Base-by-base conservation (phyloP, 2,113 vertebrate species). In the Bungarus multicinctus region DNA sequence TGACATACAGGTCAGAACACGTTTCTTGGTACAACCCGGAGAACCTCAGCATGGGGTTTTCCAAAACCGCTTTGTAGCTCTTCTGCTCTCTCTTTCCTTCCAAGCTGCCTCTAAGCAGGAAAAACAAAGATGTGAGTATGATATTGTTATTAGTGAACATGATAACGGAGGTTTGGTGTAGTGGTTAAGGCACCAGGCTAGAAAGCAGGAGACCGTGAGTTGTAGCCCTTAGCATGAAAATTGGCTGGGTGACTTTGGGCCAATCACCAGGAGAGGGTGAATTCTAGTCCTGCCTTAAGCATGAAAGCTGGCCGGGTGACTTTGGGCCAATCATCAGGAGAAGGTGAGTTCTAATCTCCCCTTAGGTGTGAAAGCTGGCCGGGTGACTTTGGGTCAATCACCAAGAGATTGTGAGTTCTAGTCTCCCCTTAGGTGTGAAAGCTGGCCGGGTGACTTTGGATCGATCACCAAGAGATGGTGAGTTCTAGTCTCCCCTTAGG, bases 61-160 rank as follows among this genome's bases (percentile, higher is more conserved):
- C 98, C 0, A 99, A 96, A 91, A 99, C 97, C 0, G 98, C 98
- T 96, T 99, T 99, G 96, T 99, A 99, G 97, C 99, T 99, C 96
- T 99, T 99, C 96, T 98, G 99, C 93, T 99, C 99, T 93, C 99
- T 97, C 89, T 99, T 99, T n/a, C 99, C 99, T 94, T 99, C 99
- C 95, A 99, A 96, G 96, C 99, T 99, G 85, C 99, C 99, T 96
- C 99, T 99, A 52, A 85, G 92, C 2, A 93, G 8, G 34, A 25
- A 57, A 60, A 25, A 60, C 23, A 12, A 22, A 88, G 53, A 9
- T 89, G 2, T 57, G 22, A 81, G 12, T 5, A n/a, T 4, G 27
- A 30, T 64, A 16, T 69, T 12, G 30, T 85, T 23, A 22, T 45
- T 20, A 45, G 18, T 45, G 81, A 45, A 25, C 2, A 3, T 3